phyloP scores from a whole-genome alignment of 2,888 invertebrate species.

The Podabrus alpinus region DNA sequence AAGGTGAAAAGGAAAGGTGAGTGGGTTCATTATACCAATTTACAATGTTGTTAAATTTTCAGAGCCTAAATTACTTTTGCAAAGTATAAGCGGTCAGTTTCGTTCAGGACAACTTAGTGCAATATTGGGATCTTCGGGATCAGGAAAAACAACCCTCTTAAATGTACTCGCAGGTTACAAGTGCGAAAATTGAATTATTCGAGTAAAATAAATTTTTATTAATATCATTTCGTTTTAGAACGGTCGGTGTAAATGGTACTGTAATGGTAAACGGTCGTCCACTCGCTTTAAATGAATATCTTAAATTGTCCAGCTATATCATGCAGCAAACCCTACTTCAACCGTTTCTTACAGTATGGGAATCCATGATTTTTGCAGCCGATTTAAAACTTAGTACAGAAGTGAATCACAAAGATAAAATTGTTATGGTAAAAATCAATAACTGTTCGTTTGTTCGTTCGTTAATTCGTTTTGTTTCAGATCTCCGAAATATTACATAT shows the following conservation, averaged over 20 bases:
- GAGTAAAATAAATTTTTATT: too few relatives aligned
- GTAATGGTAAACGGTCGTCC: conserved; percentile 79
- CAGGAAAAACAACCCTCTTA: too few relatives aligned
- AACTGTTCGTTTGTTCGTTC: too few relatives aligned
- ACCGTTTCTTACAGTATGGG: conserved; percentile 83
- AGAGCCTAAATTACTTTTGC: too few relatives aligned
- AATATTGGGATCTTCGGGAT: too few relatives aligned
- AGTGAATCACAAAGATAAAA: conserved; percentile 65
- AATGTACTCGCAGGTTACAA: too few relatives aligned
- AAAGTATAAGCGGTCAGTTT: too few relatives aligned
- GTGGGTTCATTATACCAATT: neutral
- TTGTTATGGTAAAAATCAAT: conserved; percentile 66
- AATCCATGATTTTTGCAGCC: conserved; percentile 87
- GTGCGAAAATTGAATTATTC: too few relatives aligned
- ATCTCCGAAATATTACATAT: conserved; percentile 85
- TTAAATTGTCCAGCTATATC: conserved; percentile 90
- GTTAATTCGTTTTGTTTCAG: too few relatives aligned
- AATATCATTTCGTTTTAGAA: conserved; percentile 22
- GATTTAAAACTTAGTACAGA: conserved; percentile 82
- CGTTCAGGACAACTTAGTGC: too few relatives aligned
- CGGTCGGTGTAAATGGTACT: conserved; percentile 68
- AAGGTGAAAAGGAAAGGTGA: too few relatives aligned
- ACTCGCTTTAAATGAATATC: conserved; percentile 76
- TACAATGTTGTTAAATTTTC: neutral
- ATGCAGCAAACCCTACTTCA: conserved; percentile 92